phyloP scores from a whole-genome alignment of 1,140 invertebrate genomes.

The Cydia pomonella region DNA sequence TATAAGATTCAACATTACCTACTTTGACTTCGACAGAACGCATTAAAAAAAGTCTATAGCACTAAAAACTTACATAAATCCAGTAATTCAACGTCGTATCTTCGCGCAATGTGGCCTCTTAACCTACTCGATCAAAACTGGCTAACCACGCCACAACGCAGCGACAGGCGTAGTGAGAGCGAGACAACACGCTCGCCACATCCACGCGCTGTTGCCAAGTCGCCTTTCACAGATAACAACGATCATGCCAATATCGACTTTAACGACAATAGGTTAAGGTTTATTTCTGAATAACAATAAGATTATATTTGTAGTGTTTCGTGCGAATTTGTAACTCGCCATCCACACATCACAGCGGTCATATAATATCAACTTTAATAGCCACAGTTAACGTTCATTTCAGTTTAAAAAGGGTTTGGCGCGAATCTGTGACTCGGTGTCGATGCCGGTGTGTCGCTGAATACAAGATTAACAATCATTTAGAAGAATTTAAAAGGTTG shows the following conservation, averaged over 20 bases:
- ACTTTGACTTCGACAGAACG: too few relatives aligned
- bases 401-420: slow-evolving; percentile 10
- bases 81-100: neutral
- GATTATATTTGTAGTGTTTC: neutral
- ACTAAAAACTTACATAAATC: neutral
- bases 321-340: slow-evolving; percentile 37
- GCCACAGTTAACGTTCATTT: slow-evolving; percentile 34
- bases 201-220: slow-evolving; percentile 2
- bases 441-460: slow-evolving; percentile 31
- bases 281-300: slow-evolving; percentile 2
- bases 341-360: neutral
- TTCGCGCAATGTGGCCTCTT: neutral
- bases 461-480: slow-evolving; percentile 29
- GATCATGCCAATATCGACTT: neutral
- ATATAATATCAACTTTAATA: slow-evolving; percentile 7
- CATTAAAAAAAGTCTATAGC: too few relatives aligned
- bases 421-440: slow-evolving; percentile 35
- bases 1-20: too few relatives aligned
- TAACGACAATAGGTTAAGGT: slow-evolving; percentile 31
- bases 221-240: slow-evolving; percentile 9
- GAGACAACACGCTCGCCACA: slow-evolving; percentile 2
- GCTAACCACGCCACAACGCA: slow-evolving; percentile 41
- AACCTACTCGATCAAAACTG: neutral
- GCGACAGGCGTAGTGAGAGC: neutral
- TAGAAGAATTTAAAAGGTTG: slow-evolving; percentile 31